These are phyloP conservation scores for Oegoconia quadripuncta DNA, from an alignment of 2,888 invertebrate species.

Conservation along the genomic window DNA sequence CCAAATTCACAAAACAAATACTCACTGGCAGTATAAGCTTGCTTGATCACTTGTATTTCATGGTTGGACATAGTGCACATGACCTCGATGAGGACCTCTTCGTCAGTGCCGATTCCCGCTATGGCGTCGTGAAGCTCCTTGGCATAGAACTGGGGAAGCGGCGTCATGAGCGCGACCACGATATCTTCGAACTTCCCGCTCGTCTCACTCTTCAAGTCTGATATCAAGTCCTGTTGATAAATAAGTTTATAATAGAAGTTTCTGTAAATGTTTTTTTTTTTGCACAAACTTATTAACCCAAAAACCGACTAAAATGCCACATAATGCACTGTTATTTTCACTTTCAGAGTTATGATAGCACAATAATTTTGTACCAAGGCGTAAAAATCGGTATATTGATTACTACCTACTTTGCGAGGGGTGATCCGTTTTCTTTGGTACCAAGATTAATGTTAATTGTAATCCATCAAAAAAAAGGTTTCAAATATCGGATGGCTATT, in stretches of 20 bases:
- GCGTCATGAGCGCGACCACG: conserved; percentile 90
- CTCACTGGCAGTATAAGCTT: conserved; percentile 88
- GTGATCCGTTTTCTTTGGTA: no score
- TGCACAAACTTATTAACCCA: background rate
- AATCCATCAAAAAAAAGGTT: no score
- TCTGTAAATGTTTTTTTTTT: background rate
- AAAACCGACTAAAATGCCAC: background rate
- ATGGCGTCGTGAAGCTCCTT: conserved; percentile 91
- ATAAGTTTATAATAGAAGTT: no score
- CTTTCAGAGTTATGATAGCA: no score
- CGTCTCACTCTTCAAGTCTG: conserved; percentile 92
- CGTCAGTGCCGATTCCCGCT: conserved; percentile 90
- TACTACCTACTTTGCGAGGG: no score
- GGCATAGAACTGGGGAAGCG: conserved; percentile 90
- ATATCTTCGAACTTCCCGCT: conserved; percentile 93
- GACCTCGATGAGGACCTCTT: conserved; percentile 92
- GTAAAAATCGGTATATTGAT: no score
- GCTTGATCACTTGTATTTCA: conserved; percentile 88
- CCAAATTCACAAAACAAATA: conserved; percentile 23
- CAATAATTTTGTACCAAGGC: no score
- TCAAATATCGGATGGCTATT: no score
- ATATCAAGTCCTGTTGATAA: conserved; percentile 84
- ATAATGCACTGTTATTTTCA: no score
- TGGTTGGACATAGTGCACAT: conserved; percentile 92
- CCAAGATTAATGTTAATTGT: no score